These are phyloP conservation scores for Eilema sororculum DNA, from an alignment of 2,888 invertebrate species.

Conservation along the genomic window DNA sequence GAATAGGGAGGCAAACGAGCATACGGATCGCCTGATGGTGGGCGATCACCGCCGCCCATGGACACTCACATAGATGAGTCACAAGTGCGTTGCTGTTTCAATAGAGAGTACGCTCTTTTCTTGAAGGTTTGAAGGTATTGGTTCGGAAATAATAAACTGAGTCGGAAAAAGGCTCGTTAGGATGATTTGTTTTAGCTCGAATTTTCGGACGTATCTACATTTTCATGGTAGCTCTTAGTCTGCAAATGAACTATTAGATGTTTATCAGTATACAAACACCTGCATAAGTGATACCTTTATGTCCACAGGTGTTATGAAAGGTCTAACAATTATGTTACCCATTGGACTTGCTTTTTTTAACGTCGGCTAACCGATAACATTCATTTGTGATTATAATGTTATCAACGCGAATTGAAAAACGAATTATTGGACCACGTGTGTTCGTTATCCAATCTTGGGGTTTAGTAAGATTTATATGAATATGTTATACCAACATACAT, in stretches of 20 bases:
- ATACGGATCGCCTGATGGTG: too few species aligned
- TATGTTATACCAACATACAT: neutral
- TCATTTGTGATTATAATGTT: slow-evolving; percentile 16
- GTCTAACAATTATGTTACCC: slow-evolving; percentile 14
- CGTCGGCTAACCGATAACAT: slow-evolving; percentile 13
- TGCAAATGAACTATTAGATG: neutral
- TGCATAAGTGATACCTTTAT: slow-evolving; percentile 15
- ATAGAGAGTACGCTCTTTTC: too few species aligned
- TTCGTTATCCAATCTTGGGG: neutral
- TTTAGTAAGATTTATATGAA: neutral
- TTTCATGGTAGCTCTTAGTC: too few species aligned
- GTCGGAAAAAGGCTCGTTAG: too few species aligned
- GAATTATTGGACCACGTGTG: slow-evolving; percentile 2
- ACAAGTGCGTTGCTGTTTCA: too few species aligned
- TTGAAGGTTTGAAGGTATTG: too few species aligned
- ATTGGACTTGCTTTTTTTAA: slow-evolving; percentile 12
- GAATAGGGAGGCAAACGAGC: too few species aligned
- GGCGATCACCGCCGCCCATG: too few species aligned
- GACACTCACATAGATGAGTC: too few species aligned
- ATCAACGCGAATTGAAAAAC: slow-evolving; percentile 8
- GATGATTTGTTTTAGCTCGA: too few species aligned
- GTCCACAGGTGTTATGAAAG: slow-evolving; percentile 18
- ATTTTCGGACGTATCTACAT: neutral
- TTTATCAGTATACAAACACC: neutral
- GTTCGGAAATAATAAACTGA: too few species aligned